Evolutionary conservation across 1,140 invertebrate genomes (phyloP).

Genomic region (Myzus persicae): DNA sequence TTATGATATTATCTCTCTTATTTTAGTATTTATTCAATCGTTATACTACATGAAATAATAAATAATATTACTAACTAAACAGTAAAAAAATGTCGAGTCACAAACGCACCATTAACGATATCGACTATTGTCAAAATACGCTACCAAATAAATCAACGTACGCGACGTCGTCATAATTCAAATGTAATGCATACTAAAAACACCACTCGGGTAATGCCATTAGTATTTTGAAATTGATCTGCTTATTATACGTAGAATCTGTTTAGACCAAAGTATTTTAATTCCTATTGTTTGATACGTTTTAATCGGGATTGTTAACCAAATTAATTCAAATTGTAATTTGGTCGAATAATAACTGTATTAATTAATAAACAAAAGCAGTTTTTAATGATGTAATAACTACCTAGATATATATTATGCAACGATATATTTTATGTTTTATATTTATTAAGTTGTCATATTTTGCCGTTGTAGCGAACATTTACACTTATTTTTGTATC

Average conservation of each 20-base stretch:
- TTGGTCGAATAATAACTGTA: not conserved
- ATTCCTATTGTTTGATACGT: not conserved
- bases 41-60: not conserved
- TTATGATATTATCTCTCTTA: not conserved
- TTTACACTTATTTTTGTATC: not conserved
- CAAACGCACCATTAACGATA: not conserved
- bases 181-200: not conserved
- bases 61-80: not conserved
- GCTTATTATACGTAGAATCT: not conserved
- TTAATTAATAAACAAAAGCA: not conserved
- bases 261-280: not conserved
- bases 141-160: not conserved
- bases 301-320: not conserved
- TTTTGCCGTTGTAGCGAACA: not conserved
- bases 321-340: slow-evolving; percentile 2
- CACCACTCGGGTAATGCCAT: not conserved
- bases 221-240: not conserved
- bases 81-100: not conserved
- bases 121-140: not conserved
- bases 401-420: not conserved
- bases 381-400: not conserved
- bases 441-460: no score
- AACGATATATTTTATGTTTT: not conserved
- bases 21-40: not conserved
- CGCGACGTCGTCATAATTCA: not conserved